A percentile compares a stretch with the other conserved stretches of the same genome.
Conservation (phyloP, 1,140 invertebrate species). For the Cecropterus lyciades region DNA sequence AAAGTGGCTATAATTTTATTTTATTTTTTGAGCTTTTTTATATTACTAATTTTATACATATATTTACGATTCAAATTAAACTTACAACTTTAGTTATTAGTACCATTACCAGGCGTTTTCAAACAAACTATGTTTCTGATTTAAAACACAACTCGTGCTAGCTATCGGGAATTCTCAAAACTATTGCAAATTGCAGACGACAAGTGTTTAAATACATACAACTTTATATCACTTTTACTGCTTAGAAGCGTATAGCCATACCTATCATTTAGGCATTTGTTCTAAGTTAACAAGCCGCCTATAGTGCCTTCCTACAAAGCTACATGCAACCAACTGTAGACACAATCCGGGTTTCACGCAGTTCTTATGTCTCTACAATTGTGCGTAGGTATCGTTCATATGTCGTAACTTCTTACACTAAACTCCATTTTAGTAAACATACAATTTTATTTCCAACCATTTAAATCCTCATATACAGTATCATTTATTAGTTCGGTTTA, state of each 20-base stretch:
- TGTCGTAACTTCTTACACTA: constrained; percentile 16
- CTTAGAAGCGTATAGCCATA: constrained; percentile 20
- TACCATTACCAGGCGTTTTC: constrained; percentile 6
- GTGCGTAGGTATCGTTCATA: background rate
- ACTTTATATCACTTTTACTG: background rate
- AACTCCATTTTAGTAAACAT: background rate
- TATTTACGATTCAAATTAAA: too few species aligned
- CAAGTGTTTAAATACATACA: constrained; percentile 8
- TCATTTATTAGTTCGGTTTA: constrained; percentile 14
- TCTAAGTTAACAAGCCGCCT: constrained; percentile 16
- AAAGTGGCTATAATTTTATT: too few species aligned
- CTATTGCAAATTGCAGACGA: constrained; percentile 22
- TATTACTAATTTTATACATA: too few species aligned
- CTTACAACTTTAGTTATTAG: too few species aligned
- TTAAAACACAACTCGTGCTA: constrained; percentile 4
- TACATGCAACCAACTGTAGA: constrained; percentile 32
- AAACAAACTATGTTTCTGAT: background rate
- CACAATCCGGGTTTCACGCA: constrained; percentile 6
- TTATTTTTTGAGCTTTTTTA: too few species aligned
- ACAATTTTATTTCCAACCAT: background rate
- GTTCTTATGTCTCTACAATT: constrained; percentile 27
- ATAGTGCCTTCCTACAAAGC: constrained; percentile 26
- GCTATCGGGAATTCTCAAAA: constrained; percentile 5
- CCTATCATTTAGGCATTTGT: constrained; percentile 14
- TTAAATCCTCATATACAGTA: background rate